These are phyloP conservation scores for Anticlea derivata DNA, from an alignment of 2,888 invertebrate species.

Conservation along the genomic window DNA sequence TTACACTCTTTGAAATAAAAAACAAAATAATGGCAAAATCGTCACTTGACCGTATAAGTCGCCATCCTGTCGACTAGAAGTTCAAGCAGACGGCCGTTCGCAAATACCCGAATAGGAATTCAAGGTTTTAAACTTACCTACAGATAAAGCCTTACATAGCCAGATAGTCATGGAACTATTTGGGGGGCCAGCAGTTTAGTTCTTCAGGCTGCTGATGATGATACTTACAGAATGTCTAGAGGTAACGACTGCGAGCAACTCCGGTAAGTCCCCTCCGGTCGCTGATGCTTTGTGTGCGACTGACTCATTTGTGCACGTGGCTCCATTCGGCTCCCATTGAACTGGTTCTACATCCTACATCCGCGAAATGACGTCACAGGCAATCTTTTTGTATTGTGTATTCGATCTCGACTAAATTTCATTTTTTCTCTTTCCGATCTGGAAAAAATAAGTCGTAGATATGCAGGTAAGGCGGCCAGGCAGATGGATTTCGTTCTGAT, in stretches of 20 bases:
- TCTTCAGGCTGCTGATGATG: too few relatives aligned
- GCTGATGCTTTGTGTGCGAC: conserved; percentile 64
- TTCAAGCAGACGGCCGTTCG: too few relatives aligned
- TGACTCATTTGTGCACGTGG: conserved; percentile 72
- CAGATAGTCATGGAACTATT: too few relatives aligned
- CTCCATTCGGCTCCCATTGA: conserved; percentile 75
- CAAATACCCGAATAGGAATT: too few relatives aligned
- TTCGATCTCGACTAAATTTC: conserved; percentile 21
- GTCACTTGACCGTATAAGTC: too few relatives aligned
- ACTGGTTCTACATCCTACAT: conserved; percentile 38
- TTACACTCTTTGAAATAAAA: too few relatives aligned
- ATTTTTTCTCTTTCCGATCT: conserved; percentile 28
- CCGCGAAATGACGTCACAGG: conserved; percentile 47
- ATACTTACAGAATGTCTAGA: conserved; percentile 80
- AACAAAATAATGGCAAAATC: too few relatives aligned
- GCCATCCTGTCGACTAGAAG: too few relatives aligned
- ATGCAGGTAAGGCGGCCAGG: conserved; percentile 2
- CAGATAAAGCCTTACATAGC: too few relatives aligned
- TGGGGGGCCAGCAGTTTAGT: too few relatives aligned
- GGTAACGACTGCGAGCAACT: conserved; percentile 80
- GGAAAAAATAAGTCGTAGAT: conserved; percentile 26
- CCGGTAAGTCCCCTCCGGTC: conserved; percentile 71
- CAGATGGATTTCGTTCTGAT: conserved; percentile 15
- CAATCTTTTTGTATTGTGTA: conserved; percentile 25
- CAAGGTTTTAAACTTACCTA: too few relatives aligned